A percentile compares a stretch with the other conserved stretches of the same genome.
These are phyloP conservation scores for Dioctria linearis DNA, from an alignment of 2,888 invertebrate species.

Conservation along the genomic window DNA sequence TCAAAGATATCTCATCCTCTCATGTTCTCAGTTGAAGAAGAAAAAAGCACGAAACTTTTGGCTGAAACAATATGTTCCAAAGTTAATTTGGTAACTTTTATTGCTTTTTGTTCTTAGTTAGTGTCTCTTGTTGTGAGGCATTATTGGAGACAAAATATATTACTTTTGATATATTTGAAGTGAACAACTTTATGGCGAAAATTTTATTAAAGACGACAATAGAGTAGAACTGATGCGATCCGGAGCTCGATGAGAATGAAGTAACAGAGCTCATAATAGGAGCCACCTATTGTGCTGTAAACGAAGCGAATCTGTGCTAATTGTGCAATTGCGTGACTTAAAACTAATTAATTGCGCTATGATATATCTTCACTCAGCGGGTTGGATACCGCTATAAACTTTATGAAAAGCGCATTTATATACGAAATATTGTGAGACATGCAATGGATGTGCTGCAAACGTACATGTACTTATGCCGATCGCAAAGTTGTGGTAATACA, in stretches of 20 bases:
- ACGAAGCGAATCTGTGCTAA: constrained; percentile 32
- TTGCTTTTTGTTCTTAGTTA: constrained; percentile 31
- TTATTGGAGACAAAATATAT: constrained; percentile 19
- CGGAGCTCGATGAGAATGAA: neutral
- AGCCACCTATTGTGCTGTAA: neutral
- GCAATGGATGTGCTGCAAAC: neutral
- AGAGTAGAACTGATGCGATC: constrained; percentile 10
- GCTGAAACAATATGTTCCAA: constrained; percentile 44
- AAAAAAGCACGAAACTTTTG: constrained; percentile 39
- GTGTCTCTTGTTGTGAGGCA: constrained; percentile 32
- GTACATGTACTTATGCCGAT: no score
- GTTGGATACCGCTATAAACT: neutral
- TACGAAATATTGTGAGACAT: constrained; percentile 5
- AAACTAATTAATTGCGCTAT: constrained; percentile 22
- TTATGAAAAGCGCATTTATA: constrained; percentile 4
- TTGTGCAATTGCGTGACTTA: constrained; percentile 45
- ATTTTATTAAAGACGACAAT: constrained; percentile 17
- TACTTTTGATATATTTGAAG: neutral
- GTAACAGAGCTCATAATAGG: constrained; percentile 21
- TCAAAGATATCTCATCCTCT: constrained; percentile 18
- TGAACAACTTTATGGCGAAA: neutral
- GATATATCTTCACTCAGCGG: constrained; percentile 17
- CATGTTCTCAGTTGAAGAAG: constrained; percentile 9
- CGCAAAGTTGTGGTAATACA: no score
- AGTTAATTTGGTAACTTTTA: constrained; percentile 51